phyloP scores from a whole-genome alignment of 2,888 invertebrate genomes.

The Hymenopus coronatus region DNA sequence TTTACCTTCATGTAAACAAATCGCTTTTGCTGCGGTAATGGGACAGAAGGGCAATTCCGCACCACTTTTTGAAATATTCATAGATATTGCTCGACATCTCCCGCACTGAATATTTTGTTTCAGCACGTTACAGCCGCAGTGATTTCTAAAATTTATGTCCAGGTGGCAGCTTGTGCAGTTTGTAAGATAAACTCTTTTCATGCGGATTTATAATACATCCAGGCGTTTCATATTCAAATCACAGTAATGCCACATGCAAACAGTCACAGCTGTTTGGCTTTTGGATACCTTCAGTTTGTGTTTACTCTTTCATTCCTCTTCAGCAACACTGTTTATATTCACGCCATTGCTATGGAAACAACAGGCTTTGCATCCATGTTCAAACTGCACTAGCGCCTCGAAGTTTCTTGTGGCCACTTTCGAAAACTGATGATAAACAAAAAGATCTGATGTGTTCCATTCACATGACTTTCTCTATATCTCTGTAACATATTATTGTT shows the following conservation, averaged over 20 bases:
- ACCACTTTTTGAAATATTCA: neutral
- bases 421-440: too few relatives aligned
- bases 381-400: too few relatives aligned
- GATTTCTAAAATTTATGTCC: neutral
- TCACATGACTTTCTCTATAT: too few relatives aligned
- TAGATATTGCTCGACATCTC: neutral
- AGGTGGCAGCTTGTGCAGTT: neutral
- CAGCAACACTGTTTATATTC: too few relatives aligned
- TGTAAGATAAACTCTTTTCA: neutral
- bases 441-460: too few relatives aligned
- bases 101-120: neutral
- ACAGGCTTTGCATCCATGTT: too few relatives aligned
- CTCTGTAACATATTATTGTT: too few relatives aligned
- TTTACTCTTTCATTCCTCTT: too few relatives aligned
- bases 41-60: neutral
- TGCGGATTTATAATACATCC: too few relatives aligned
- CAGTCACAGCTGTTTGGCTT: neutral
- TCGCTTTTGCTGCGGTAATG: neutral
- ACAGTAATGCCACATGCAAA: neutral
- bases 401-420: too few relatives aligned
- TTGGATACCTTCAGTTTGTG: too few relatives aligned
- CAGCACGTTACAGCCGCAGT: neutral
- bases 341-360: too few relatives aligned
- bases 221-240: neutral
- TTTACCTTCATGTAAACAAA: neutral